A percentile compares a stretch with the other conserved stretches of the same genome.
These are phyloP conservation scores for Megathymus violae DNA, from an alignment of 1,140 invertebrate genomes.

Conservation along the genomic window DNA sequence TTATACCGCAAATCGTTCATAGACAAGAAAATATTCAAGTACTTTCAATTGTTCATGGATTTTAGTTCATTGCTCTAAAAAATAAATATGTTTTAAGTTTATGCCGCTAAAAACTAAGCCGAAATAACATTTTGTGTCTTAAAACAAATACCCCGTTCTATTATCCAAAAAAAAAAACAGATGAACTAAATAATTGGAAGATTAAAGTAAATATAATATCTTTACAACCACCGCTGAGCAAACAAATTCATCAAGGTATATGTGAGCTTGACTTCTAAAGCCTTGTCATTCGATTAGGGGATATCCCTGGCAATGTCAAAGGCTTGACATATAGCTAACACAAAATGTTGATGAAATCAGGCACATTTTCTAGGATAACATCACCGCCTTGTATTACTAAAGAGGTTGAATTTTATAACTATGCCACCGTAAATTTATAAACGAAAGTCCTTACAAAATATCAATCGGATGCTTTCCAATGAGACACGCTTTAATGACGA, in stretches of 20 bases:
- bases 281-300: too few relatives aligned
- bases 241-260: constrained; percentile 42
- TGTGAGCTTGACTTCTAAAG: too few relatives aligned
- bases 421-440: constrained; percentile 56
- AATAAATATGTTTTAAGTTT: constrained; percentile 24
- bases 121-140: constrained; percentile 26
- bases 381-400: constrained; percentile 55
- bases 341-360: constrained; percentile 53
- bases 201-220: constrained; percentile 36
- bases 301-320: too few relatives aligned
- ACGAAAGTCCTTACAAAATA: constrained; percentile 69
- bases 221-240: constrained; percentile 75
- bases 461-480: constrained; percentile 54
- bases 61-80: constrained; percentile 36
- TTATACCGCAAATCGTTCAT: too few relatives aligned
- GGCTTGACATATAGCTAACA: constrained; percentile 37
- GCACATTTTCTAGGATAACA: constrained; percentile 63
- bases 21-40: too few relatives aligned
- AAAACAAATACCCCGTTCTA: constrained; percentile 28
- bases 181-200: constrained; percentile 38
- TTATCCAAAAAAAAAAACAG: constrained; percentile 28
- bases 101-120: constrained; percentile 26
- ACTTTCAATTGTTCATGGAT: too few relatives aligned
- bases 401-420: constrained; percentile 57
- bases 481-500: constrained; percentile 29